Evolutionary conservation across 2,888 invertebrate species (phyloP), one percentile per base, ranked within the genome.

Genomic region (Endotricha flammealis): DNA sequence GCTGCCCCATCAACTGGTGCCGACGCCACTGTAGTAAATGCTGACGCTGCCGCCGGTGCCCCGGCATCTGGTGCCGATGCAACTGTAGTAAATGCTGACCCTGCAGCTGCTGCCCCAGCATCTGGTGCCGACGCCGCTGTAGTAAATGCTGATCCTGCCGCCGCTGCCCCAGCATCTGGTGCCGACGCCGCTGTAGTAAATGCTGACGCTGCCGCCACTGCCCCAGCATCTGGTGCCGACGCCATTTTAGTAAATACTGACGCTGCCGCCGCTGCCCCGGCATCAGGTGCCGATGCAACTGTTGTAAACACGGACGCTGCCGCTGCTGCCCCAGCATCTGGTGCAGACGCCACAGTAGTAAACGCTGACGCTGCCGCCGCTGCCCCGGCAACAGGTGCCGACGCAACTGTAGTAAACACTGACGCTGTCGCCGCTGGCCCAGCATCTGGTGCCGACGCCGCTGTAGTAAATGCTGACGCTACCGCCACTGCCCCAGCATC

Each of bases 221-320:
- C 32, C 4, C 14, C 30, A 16, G 30, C 11, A 17, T 23, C 33
- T 11, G 32, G 17, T 5, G 22, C 33, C 4, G 25, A 36, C 8
- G 25, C 17, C 12, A 33, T 41, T 20, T 24, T 27, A 13, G 24
- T 25, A 10, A 30, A 32, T 22, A 14, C 38, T 22, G 34, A 28
- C 1, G 29, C 32, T 5, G 20, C 30, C 17, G 17, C 14, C 2
- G 30, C 23, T n/a, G 4, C 29, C 5, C 10, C 9, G n/a, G n/a
- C n/a, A n/a, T n/a, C n/a, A 9, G 9, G 24, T 7, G 12, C 12
- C 7, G 23, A 22, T 23, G 37, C 1, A 20, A 4, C 16, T 8
- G 38, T 27, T 13, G 22, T 9, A 23, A 23, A 9, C 9, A 27
- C 22, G 22, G 35, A 10, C 13, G 11, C 9, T n/a, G 9, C 3